A percentile compares a stretch with the other conserved stretches of the same genome.
phyloP scores from a whole-genome alignment of 2,797 vertebrate species.

The Mus minutoides region DNA sequence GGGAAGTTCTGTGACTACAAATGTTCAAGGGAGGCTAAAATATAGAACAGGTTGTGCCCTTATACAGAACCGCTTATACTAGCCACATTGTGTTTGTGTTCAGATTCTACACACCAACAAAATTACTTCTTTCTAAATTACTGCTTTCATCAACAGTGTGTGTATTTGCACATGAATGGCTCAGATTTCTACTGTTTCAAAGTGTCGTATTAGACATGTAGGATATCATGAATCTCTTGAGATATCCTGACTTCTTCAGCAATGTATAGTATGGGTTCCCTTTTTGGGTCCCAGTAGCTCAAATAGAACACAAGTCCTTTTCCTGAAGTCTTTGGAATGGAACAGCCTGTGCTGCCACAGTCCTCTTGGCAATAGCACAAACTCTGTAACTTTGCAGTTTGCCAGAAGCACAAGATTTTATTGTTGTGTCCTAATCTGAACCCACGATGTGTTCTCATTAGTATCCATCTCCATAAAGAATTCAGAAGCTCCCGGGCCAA shows the following conservation, averaged over 20 bases:
- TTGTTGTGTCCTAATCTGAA: slow-evolving; percentile 49
- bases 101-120: slow-evolving; percentile 14
- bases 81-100: slow-evolving; percentile 80
- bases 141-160: not conserved
- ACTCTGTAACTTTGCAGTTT: slow-evolving; percentile 23
- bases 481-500: not conserved
- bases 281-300: not conserved
- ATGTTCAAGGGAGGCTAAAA: slow-evolving; percentile 83
- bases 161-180: not conserved
- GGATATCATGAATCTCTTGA: not conserved
- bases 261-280: not conserved
- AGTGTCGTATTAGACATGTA: not conserved
- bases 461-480: not conserved
- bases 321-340: not conserved
- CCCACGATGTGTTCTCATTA: not conserved
- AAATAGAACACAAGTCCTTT: not conserved
- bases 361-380: not conserved
- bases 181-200: not conserved
- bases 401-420: slow-evolving; percentile 27
- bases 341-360: not conserved
- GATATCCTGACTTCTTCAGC: not conserved
- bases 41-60: slow-evolving; percentile 79
- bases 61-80: slow-evolving; percentile 19
- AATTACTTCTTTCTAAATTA: not conserved
- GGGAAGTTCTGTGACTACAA: slow-evolving; percentile 82